Evolutionary conservation across 2,888 invertebrate genomes (phyloP).

Genomic region (Clanis bilineata): DNA sequence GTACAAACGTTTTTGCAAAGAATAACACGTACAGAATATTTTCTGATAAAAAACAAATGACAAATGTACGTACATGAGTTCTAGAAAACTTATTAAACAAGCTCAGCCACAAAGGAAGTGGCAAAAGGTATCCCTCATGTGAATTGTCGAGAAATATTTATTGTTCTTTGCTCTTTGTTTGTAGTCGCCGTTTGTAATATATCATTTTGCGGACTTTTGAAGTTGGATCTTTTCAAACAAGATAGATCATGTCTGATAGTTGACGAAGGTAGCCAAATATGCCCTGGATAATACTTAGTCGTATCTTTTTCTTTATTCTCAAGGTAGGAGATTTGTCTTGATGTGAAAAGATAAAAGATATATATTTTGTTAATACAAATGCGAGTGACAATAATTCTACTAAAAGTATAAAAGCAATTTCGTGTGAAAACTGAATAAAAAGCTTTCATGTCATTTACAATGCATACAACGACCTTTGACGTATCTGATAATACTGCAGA

Average conservation of each 20-base stretch:
- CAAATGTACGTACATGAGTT: constrained; percentile 35
- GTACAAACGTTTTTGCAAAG: constrained; percentile 42
- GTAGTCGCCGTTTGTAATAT: constrained; percentile 8
- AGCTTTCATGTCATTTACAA: no score
- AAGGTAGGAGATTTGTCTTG: neutral
- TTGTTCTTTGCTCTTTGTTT: constrained; percentile 18
- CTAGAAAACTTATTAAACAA: constrained; percentile 31
- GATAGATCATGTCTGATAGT: neutral
- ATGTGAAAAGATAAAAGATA: neutral
- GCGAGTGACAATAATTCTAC: no score
- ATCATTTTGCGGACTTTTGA: constrained; percentile 6
- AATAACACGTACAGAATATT: constrained; percentile 29
- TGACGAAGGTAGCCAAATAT: neutral
- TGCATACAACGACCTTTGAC: no score
- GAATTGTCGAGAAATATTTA: constrained; percentile 26
- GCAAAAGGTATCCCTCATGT: constrained; percentile 21
- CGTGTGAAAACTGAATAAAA: no score
- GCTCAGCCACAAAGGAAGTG: constrained; percentile 20
- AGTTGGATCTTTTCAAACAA: neutral
- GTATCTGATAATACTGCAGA: no score
- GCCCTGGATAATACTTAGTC: neutral
- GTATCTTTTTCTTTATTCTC: neutral
- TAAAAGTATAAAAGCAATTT: no score
- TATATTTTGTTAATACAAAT: no score
- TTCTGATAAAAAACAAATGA: constrained; percentile 33